Percentiles rank a stretch among this genome's conserved stretches.
These are phyloP conservation scores for Sialis fuliginosa DNA, from an alignment of 2,888 invertebrate genomes.

Conservation along the genomic window DNA sequence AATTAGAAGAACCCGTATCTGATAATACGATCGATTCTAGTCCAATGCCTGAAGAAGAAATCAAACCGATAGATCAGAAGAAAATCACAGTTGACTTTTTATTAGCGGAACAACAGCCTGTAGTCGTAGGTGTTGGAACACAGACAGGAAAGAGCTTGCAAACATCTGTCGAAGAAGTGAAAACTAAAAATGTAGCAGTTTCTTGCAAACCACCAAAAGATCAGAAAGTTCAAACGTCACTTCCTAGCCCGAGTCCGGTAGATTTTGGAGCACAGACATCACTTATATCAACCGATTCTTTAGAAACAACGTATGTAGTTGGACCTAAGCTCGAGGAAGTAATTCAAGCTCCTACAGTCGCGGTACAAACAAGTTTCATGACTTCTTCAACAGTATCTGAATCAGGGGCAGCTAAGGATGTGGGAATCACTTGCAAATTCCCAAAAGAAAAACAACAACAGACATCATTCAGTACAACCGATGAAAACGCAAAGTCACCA, in stretches of 20 bases:
- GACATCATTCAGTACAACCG: slow-evolving; percentile 20
- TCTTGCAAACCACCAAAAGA: slow-evolving; percentile 35
- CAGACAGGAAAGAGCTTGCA: slow-evolving; percentile 38
- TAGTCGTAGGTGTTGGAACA: slow-evolving; percentile 33
- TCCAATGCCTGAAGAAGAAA: slow-evolving; percentile 54
- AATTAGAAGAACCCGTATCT: slow-evolving; percentile 34
- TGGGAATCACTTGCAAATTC: slow-evolving; percentile 32
- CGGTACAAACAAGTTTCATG: slow-evolving; percentile 48
- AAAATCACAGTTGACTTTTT: slow-evolving; percentile 12
- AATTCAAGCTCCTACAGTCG: slow-evolving; percentile 22
- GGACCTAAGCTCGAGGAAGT: slow-evolving; percentile 13
- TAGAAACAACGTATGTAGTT: slow-evolving; percentile 11
- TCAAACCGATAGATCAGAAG: slow-evolving; percentile 12
- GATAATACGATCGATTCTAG: slow-evolving; percentile 48
- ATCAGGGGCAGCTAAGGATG: slow-evolving; percentile 26
- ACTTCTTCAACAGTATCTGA: slow-evolving; percentile 20
- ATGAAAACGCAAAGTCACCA: slow-evolving; percentile 6
- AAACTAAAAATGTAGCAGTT: slow-evolving; percentile 30
- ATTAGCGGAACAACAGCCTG: slow-evolving; percentile 12
- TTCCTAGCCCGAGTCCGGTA: slow-evolving; percentile 6
- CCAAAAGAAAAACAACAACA: slow-evolving; percentile 43
- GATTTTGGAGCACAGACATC: too few relatives aligned
- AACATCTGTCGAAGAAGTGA: slow-evolving; percentile 15
- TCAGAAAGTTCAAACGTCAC: slow-evolving; percentile 41
- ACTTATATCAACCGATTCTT: not conserved